Evolutionary conservation across 2,888 invertebrate genomes (phyloP), one percentile per base, ranked within the genome.

Genomic region (Gastrophysa polygoni): DNA sequence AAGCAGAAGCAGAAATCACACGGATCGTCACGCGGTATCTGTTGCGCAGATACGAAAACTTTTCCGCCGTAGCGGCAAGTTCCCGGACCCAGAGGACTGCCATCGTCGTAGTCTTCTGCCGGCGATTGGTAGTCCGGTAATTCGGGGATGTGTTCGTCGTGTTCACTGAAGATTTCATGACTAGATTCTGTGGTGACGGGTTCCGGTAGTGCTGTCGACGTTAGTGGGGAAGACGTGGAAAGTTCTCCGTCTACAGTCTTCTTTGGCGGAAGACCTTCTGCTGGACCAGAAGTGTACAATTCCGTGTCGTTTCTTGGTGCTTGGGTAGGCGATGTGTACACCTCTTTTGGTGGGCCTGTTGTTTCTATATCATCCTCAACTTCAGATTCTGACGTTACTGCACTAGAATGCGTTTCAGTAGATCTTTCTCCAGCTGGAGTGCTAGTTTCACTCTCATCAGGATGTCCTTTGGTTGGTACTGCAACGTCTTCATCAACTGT

Each of bases 1-100:
- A 96, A 96, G 85, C 96, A 96, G 89, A 96, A 96, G 82, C 96
- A 96, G 85, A 96, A 96, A 79, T 96, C 95, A 80, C 96, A 96
- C 20, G 96, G 95, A 83, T 96, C 95, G 73, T 95, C 94, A 72
- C 96, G 86, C 43, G 95, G 95, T 75, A 96, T 95, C 83, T 96
- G 96, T 82, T 96, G 95, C 1, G 96, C 96, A 1, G 95, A 95
- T 44, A 95, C 93, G 80, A 94, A 96, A 50, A 95, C 90, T 83
- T 94, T 94, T 73, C 95, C 95, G 61, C 94, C 93, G 74, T 95
- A 96, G 73, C 95, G 87, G 76, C 96, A 96, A 52, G 95, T 95
- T 71, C 95, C 95, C 14, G 94, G 94, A 29, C 94, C 93, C 73
- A 93, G 92, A 5, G 88, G 83, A 59, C 88, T 87, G 75, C 89